These are phyloP conservation scores for Diarsia rubi DNA, from an alignment of 2,888 invertebrate species.

Conservation along the genomic window DNA sequence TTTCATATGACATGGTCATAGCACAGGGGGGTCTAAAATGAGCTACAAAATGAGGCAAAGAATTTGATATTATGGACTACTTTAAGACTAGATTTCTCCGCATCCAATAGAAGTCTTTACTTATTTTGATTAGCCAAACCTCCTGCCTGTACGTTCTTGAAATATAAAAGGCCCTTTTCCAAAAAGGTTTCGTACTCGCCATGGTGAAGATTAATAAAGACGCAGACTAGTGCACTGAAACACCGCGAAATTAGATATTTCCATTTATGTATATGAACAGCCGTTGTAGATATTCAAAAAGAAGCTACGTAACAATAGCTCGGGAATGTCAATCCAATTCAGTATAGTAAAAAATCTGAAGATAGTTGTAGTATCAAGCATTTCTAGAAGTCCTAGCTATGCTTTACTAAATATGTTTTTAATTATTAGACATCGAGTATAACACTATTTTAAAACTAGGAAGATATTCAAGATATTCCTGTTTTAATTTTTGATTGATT, in stretches of 20 bases:
- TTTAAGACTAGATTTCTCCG: too few species aligned
- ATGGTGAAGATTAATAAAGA: too few species aligned
- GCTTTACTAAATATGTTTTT: background rate
- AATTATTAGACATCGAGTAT: background rate
- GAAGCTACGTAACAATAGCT: slow-evolving; percentile 4
- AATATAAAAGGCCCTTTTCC: background rate
- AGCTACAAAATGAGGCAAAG: background rate
- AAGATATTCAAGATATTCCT: background rate
- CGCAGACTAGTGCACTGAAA: background rate
- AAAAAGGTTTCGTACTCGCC: background rate
- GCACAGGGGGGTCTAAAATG: too few species aligned
- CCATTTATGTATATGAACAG: slow-evolving; percentile 7
- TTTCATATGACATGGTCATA: background rate
- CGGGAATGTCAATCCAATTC: slow-evolving; percentile 5
- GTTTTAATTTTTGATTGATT: background rate
- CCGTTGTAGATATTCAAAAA: background rate
- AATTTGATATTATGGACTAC: background rate
- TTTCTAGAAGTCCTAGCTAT: background rate
- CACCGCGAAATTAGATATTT: slow-evolving; percentile 8
- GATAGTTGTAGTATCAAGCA: background rate
- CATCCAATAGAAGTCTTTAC: background rate
- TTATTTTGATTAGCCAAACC: background rate
- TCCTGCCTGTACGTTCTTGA: too few species aligned
- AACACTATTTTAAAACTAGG: background rate
- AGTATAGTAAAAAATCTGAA: slow-evolving; percentile 1